These are phyloP conservation scores for Semotilus atromaculatus DNA, from an alignment of 2,797 vertebrate genomes.

Conservation along the genomic window DNA sequence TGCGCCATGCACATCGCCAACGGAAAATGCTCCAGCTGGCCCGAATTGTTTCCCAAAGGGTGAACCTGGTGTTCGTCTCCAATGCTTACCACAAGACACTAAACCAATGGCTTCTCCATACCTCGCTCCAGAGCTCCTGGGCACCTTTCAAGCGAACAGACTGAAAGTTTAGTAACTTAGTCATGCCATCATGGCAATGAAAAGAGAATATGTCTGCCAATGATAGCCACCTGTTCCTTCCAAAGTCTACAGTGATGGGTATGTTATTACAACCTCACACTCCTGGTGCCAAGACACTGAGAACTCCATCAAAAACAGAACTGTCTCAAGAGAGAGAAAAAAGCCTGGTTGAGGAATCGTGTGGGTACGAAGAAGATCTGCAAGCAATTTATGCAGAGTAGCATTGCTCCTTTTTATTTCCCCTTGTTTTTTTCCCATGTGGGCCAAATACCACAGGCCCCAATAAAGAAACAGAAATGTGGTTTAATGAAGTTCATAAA, in stretches of 20 bases:
- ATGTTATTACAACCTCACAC: constrained; percentile 58
- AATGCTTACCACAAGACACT: constrained; percentile 68
- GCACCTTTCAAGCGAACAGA: constrained; percentile 76
- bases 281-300: constrained; percentile 50
- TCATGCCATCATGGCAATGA: constrained; percentile 62
- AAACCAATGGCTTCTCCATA: constrained; percentile 72
- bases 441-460: constrained; percentile 73
- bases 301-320: constrained; percentile 59
- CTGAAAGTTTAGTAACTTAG: constrained; percentile 72
- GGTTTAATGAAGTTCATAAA: constrained; percentile 83
- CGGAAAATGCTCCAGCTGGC: constrained; percentile 11
- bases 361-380: constrained; percentile 61
- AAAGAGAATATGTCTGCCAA: constrained; percentile 58
- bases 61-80: constrained; percentile 35
- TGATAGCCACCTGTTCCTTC: constrained; percentile 78
- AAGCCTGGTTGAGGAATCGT: constrained; percentile 38
- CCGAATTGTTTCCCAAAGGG: not conserved
- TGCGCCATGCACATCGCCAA: not conserved
- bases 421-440: constrained; percentile 62
- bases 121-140: constrained; percentile 71
- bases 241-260: constrained; percentile 64
- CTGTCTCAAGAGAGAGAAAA: constrained; percentile 8
- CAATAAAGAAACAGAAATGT: constrained; percentile 79
- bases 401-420: constrained; percentile 53
- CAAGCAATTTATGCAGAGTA: constrained; percentile 72